Percentiles rank a stretch among this genome's conserved stretches.
These are phyloP conservation scores for Bombyx huttoni DNA, from an alignment of 2,888 invertebrate species.

Conservation along the genomic window DNA sequence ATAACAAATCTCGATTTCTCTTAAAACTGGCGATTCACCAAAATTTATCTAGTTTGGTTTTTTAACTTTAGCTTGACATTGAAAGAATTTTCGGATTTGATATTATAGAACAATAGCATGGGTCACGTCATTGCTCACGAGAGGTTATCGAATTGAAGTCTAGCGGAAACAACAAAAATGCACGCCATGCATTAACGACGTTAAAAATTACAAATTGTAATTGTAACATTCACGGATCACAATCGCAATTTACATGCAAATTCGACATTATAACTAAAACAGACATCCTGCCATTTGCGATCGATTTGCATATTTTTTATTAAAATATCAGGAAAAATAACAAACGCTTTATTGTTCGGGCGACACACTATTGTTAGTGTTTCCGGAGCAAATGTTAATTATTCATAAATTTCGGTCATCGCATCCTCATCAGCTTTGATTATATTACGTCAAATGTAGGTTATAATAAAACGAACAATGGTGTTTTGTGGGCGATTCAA, in stretches of 20 bases:
- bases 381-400: conserved; percentile 55
- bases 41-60: background rate
- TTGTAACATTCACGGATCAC: conserved; percentile 59
- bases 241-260: conserved; percentile 64
- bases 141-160: conserved; percentile 6
- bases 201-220: conserved; percentile 54
- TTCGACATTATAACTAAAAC: conserved; percentile 63
- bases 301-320: conserved; percentile 72
- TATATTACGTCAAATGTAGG: conserved; percentile 40
- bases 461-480: conserved; percentile 29
- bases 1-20: background rate
- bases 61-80: too few relatives aligned
- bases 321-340: conserved; percentile 56
- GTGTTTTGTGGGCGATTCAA: background rate
- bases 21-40: background rate
- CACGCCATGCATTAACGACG: conserved; percentile 24
- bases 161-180: conserved; percentile 13
- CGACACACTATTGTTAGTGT: conserved; percentile 51
- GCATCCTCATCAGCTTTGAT: conserved; percentile 32
- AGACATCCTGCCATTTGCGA: conserved; percentile 59
- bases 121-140: background rate
- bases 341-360: conserved; percentile 51
- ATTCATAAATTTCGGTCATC: conserved; percentile 64
- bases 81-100: too few relatives aligned
- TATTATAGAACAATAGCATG: background rate